A percentile compares a stretch with the other conserved stretches of the same genome.
Conservation (phyloP, 2,888 invertebrate genomes). For the Asteroscopus sphinx region DNA sequence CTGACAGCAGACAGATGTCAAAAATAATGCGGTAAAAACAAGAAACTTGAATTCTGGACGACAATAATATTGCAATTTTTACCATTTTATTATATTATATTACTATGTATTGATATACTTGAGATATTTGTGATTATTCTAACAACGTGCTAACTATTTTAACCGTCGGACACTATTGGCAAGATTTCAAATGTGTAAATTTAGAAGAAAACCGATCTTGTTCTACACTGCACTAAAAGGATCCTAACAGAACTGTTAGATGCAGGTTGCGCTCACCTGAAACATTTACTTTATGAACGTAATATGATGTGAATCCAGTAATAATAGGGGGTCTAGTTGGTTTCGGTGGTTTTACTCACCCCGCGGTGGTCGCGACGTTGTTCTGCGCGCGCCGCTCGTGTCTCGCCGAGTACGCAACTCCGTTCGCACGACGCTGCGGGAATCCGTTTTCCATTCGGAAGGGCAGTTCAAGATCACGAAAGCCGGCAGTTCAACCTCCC, state of each 20-base stretch:
- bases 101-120: not conserved
- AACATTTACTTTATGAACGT: conserved; percentile 24
- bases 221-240: conserved; percentile 45
- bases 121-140: not conserved
- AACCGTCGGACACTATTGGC: conserved; percentile 66
- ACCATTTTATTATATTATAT: not conserved
- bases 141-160: conserved; percentile 17
- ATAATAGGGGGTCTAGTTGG: conserved; percentile 59
- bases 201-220: conserved; percentile 69
- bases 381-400: conserved; percentile 82
- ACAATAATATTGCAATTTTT: not conserved
- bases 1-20: conserved; percentile 20
- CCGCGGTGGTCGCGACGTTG: conserved; percentile 67
- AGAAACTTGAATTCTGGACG: not conserved
- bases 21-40: conserved; percentile 18
- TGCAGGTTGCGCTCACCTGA: conserved; percentile 42
- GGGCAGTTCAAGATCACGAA: conserved; percentile 90
- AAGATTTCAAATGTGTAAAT: conserved; percentile 77
- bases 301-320: conserved; percentile 39
- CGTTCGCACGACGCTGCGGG: conserved; percentile 73
- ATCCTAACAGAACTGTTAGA: conserved; percentile 32
- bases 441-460: conserved; percentile 83
- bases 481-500: conserved; percentile 76
- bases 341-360: conserved; percentile 73
- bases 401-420: conserved; percentile 80